These are phyloP conservation scores for Hippolais icterina DNA, from an alignment of 2,113 vertebrate genomes.

Conservation along the genomic window DNA sequence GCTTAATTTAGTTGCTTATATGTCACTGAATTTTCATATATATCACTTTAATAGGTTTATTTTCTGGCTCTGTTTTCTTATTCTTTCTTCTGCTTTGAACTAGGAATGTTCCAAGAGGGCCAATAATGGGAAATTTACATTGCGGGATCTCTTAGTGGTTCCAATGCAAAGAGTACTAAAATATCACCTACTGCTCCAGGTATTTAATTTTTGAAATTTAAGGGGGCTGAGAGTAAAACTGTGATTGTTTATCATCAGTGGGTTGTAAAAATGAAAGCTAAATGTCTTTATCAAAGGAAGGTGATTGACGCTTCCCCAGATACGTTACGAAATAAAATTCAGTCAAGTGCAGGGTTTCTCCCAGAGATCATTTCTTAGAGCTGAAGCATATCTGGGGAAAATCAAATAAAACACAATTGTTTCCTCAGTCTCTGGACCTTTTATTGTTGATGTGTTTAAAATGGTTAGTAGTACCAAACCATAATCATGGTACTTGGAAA, in stretches of 20 bases:
- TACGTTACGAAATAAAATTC: background rate
- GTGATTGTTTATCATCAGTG: background rate
- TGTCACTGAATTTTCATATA: background rate
- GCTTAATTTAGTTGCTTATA: background rate
- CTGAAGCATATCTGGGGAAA: background rate
- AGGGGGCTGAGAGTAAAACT: background rate
- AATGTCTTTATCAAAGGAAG: background rate
- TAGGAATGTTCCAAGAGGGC: constrained; percentile 95
- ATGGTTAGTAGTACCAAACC: background rate
- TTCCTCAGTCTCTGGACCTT: background rate
- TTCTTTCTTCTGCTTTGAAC: constrained; percentile 1
- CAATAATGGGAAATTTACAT: constrained; percentile 95
- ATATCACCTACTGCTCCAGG: constrained; percentile 96
- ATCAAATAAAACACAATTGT: background rate
- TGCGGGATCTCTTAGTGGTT: constrained; percentile 94
- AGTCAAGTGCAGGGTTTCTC: background rate
- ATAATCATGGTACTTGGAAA: background rate
- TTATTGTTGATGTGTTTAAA: background rate
- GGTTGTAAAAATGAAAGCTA: background rate
- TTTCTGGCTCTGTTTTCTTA: background rate
- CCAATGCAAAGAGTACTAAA: constrained; percentile 98
- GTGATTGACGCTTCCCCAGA: background rate
- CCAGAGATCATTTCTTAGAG: background rate
- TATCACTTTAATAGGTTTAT: background rate
- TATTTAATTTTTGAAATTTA: constrained; percentile 50